Base-by-base conservation (phyloP, 2,888 invertebrate species). In the Cheilosia impressa region DNA sequence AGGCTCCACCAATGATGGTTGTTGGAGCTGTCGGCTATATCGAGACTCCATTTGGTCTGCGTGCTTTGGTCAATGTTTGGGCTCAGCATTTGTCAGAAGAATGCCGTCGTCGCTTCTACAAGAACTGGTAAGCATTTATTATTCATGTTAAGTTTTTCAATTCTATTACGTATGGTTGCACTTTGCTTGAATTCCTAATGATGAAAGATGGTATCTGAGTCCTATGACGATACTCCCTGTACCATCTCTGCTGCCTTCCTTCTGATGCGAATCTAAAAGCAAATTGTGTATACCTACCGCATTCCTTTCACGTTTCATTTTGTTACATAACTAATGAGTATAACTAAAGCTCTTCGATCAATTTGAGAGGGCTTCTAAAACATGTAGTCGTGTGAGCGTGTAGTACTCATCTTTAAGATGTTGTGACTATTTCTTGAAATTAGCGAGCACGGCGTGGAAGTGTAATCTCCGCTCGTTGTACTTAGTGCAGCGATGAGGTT, bases 11-110 rank as follows among this genome's bases (percentile, higher is more conserved):
- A 50, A 98, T 99, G 98, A 96, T 99, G 83, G 95, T 98, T 87
- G 98, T 99, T 88, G 99, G 99, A 90, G 96, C 98, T 88, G 98
- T 99, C 89, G 99, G 99, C 79, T 99, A 99, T 94, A 98, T 99
- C 90, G 98, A 99, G 91, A 99, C 99, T 71, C 99, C 99, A 60
- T 97, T 97, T 93, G 99, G 99, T 90, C 95, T 99, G 87, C 95
- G 99, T 80, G 97, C 98, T 68, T 94, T 99, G 88, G 97, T 98
- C 88, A 98, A 99, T 71, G 96, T 99, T 68, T 99, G 98, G 97
- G 99, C 99, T 63, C 99, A 99, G 93, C 99, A 99, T 94, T 95
- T 99, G 92, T 97, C 98, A 53, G 99, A 99, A 93, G 99, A 99
- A 92, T 99, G 99, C 93, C 96, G 97, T 90, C 96, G 99, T 91